Percentiles rank a stretch among this genome's conserved stretches.
phyloP scores from a whole-genome alignment of 2,888 invertebrate species.

The Parnassius smintheus region DNA sequence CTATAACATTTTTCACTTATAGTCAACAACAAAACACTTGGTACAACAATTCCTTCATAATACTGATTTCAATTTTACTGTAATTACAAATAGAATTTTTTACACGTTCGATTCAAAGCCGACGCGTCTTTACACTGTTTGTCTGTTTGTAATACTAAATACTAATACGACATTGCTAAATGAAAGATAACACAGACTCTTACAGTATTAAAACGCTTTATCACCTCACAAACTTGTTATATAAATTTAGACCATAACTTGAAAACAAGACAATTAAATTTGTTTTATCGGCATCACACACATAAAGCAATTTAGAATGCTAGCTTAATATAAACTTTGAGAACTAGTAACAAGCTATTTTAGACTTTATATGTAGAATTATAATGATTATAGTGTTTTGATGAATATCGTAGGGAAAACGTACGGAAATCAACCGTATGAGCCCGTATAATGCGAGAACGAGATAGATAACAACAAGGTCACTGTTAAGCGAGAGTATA shows the following conservation, averaged over 20 bases:
- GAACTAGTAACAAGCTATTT: constrained; percentile 44
- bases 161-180: constrained; percentile 72
- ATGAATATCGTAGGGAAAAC: constrained; percentile 57
- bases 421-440: constrained; percentile 58
- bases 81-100: constrained; percentile 2
- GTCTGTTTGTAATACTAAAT: constrained; percentile 33
- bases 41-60: no score
- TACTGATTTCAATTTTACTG: no score
- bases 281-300: constrained; percentile 22
- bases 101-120: constrained; percentile 17
- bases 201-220: constrained; percentile 29
- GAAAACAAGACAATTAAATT: constrained; percentile 34
- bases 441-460: constrained; percentile 47
- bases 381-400: constrained; percentile 45
- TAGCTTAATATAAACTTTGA: constrained; percentile 64
- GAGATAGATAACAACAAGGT: constrained; percentile 62
- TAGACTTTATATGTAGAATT: constrained; percentile 36
- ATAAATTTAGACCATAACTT: constrained; percentile 34
- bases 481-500: constrained; percentile 56
- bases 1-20: constrained; percentile 3
- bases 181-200: constrained; percentile 66
- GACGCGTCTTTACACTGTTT: constrained; percentile 48
- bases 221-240: constrained; percentile 26
- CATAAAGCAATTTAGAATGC: constrained; percentile 40
- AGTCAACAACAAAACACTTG: not conserved